Base-by-base conservation (phyloP, 2,888 invertebrate genomes). In the Cyaniris semiargus region DNA sequence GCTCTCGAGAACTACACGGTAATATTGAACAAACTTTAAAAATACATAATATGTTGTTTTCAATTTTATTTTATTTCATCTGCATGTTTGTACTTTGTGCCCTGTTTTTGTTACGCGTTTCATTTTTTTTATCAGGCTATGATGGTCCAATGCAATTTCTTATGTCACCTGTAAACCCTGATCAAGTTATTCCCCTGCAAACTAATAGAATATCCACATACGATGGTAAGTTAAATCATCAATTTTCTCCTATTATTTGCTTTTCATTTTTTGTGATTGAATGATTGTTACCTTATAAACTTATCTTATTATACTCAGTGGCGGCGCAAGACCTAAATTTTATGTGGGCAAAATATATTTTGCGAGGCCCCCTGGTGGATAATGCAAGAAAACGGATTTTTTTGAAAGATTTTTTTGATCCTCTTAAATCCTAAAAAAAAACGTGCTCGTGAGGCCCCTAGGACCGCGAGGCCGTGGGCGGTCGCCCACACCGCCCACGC, bases 101-200 rank as follows among this genome's bases (percentile, higher is more conserved):
- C 60, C 82, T 85, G 86, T 89, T 90, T 87, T 79, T 78, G 80
- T 80, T 81, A 79, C 76, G 82, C 82, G 60, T 82, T 82, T 80
- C 87, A 86, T 85, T 85, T 53, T 84, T 83, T 80, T 86, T 88
- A 86, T 83, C 88, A 96, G 97, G 96, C 86, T 98, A 98, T 89
- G 97, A 98, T 94, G 97, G 97, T 77, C 97, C 98, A 82, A 95
- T 98, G 94, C 97, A 97, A 92, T 98, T 96, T 89, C 96, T 96
- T 84, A 96, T 97, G 95, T 96, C 96, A 66, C 95, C 96, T 83
- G 96, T 97, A 84, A 97, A 97, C 94, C 97, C 97, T 56, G 97
- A 97, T 91, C 96, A 96, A 94, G 95, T 96, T 80, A 95, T 96
- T 84, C 93, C 94, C 80, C 90, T 94, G 81, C 94, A 93, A 88